Evolutionary conservation across 2,888 invertebrate species (phyloP), one percentile per base, ranked within the genome.

Genomic region (Loripinus fragilis): DNA sequence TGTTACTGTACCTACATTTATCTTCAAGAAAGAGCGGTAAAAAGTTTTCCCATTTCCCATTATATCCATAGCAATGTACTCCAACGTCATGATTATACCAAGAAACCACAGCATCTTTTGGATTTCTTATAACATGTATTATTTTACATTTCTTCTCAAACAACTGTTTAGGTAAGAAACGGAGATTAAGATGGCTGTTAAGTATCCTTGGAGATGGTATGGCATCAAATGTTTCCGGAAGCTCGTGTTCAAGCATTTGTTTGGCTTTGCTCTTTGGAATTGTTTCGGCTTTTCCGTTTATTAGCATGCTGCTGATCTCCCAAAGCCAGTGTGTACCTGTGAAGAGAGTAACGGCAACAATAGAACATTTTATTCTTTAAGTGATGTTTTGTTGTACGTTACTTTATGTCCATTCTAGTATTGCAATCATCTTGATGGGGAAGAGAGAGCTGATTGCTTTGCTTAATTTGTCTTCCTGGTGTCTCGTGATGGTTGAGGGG

Each of bases 271-370:
- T 71, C 23, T 78, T 75, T 5, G 76, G 52, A 15, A 80, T 69
- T 12, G 81, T 85, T 45, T 83, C 85, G 2, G 85, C 79, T 12
- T 74, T 77, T 15, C 79, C 78, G 23, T 76, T 75, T 15, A 76
- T 33, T n/a, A 87, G 60, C 87, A 87, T 87, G 35, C 71, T 74
- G 12, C 71, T 45, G 23, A 87, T 85, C 66, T 87, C 87, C 81
- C 83, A 85, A 7, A 77, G 55, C 87, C 86, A 86, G 64, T 85
- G 86, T 5, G 86, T 86, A 12, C 86, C 86, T 86, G 55, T 3
- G 33, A 68, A 65, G 33, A n/a, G n/a, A n/a, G n/a, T n/a, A n/a
- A n/a, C n/a, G n/a, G n/a, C n/a, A n/a, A n/a, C n/a, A n/a, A n/a
- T n/a, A n/a, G n/a, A n/a, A n/a, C n/a, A n/a, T n/a, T n/a, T n/a